Evolutionary conservation across 2,888 invertebrate genomes (phyloP), one percentile per base, ranked within the genome.

Genomic region (Atethmia centrago): DNA sequence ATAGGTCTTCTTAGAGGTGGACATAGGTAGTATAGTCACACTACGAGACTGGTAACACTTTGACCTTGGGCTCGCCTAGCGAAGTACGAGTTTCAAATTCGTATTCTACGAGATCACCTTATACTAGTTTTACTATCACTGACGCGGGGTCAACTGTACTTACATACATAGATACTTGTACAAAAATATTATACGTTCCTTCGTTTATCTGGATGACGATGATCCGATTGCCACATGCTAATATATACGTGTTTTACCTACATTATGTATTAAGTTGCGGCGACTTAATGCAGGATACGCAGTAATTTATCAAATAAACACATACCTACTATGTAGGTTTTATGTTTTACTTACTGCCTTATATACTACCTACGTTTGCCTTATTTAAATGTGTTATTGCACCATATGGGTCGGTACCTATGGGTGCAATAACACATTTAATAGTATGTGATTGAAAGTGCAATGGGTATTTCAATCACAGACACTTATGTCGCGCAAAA

Each of bases 1-100:
- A 62, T 75, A 79, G 68, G 56, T 66, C 68, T 78, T 28, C 4
- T 42, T 55, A 21, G 9, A 68, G 10, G 14, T 70, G 16, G 21
- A 36, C 25, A 25, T 40, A 71, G 14, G 47, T 31, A 49, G 51
- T n/a, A 19, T 36, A 64, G 3, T 10, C 63, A 45, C 31, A 64
- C 63, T n/a, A n/a, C n/a, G n/a, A n/a, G 10, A 16, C n/a, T 16
- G 9, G 55, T 19, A 12, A 8, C 21, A 3, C 16, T 31, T 2
- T 47, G 21, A 55, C 31, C 12, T 64, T 36, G 36, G 25, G 3
- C 3, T n/a, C 19, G 12, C 3, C 31, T 64, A 64, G 51, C 16
- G 10, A 16, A 31, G 4, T 10, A 16, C 3, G n/a, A 49, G 31
- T 16, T n/a, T 31, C 36, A 4, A 36, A 51, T n/a, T 51, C n/a